These are phyloP conservation scores for Dromiciops gliroides DNA, from an alignment of 2,113 vertebrate species.

Conservation along the genomic window DNA sequence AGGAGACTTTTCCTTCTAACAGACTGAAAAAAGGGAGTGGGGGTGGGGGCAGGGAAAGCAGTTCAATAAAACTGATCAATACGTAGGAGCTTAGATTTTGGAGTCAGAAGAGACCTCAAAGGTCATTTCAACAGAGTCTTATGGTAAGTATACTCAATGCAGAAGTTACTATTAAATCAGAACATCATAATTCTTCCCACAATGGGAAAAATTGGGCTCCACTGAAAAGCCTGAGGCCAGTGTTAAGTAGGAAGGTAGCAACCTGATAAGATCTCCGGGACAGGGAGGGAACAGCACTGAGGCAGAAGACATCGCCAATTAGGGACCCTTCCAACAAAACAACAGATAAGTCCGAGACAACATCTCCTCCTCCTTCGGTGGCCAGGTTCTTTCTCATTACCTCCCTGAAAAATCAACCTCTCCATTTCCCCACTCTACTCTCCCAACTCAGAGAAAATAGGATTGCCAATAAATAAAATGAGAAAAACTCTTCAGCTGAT, in stretches of 20 bases:
- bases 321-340: not conserved
- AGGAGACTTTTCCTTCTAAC: not conserved
- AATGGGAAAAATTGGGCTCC: not conserved
- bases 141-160: not conserved
- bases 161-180: not conserved
- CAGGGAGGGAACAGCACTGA: not conserved
- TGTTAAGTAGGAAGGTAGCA: not conserved
- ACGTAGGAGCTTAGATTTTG: not conserved
- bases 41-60: too few relatives aligned
- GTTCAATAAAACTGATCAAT: not conserved
- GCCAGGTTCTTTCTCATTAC: not conserved
- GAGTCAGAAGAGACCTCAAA: not conserved
- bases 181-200: not conserved
- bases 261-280: not conserved
- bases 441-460: not conserved
- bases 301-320: not conserved
- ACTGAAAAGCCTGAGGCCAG: not conserved
- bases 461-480: slow-evolving; percentile 24
- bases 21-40: not conserved
- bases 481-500: not conserved
- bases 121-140: not conserved
- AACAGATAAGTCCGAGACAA: accelerated
- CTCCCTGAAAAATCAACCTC: not conserved
- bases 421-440: not conserved
- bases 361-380: not conserved